Evolutionary conservation across 2,888 invertebrate genomes (phyloP), one percentile per base, ranked within the genome.

Genomic region (Cephus nigrinus): DNA sequence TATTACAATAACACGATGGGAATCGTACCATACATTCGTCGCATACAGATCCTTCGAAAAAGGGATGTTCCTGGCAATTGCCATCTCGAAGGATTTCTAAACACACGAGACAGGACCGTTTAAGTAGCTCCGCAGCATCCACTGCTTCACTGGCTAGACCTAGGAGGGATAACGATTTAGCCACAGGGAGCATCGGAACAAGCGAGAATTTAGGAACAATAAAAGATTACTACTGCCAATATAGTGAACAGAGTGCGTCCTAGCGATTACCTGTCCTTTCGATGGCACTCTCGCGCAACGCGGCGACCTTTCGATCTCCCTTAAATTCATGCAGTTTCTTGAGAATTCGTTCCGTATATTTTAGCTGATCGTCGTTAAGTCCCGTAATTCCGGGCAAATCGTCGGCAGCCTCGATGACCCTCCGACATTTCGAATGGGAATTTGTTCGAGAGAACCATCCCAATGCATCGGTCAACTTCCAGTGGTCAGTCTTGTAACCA

Each of bases 11-110:
- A 55, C 9, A 55, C 23, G 23, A 9, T 1, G 68, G 30, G 23
- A 74, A n/a, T 68, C 84, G 35, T 86, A 91, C 91, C 87, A 86
- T 85, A 76, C 92, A 92, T 73, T 85, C 80, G n/a, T 79, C 80
- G 81, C 92, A 92, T n/a, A 91, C 80, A 9, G 83, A 83, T 40
- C 88, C 91, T 12, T 84, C 77, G 80, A 91, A 91, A 73, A 89
- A 87, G 9, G 91, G 91, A 85, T 92, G 91, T 3, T 88, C 85
- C 31, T 86, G 82, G 11, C 80, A 80, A 15, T 55, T 74, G 23
- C 9, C 23, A 9, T 9, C 23, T 55, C 9, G 23, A 23, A 55
- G 55, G 23, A 55, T 72, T 35, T 83, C 77, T 34, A 90, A 78
- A 78, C 90, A 90, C 75, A 86, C 87, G 0, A 90, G 79, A 78